These are phyloP conservation scores for Rhegmatorhina hoffmannsi DNA, from an alignment of 2,113 vertebrate species.

Conservation along the genomic window DNA sequence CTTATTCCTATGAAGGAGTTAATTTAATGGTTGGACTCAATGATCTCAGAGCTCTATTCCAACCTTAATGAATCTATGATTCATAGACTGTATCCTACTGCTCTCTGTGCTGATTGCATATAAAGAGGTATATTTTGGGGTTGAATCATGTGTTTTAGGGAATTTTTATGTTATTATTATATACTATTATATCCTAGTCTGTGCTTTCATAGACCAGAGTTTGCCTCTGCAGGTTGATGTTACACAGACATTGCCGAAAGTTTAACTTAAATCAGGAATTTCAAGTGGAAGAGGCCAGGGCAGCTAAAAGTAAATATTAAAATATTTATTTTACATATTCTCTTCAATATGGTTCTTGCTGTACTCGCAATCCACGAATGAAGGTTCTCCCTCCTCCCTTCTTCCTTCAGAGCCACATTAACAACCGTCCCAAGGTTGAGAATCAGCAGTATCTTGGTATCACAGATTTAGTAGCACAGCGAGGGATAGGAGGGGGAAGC, in stretches of 20 bases:
- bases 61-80: not conserved
- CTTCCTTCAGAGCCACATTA: not conserved
- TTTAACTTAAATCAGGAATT: not conserved
- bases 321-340: not conserved
- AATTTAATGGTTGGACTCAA: not conserved
- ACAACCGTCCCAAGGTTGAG: rapidly evolving
- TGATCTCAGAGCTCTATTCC: not conserved
- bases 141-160: not conserved
- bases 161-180: not conserved
- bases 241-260: not conserved
- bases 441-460: not conserved
- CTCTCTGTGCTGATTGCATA: not conserved
- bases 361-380: not conserved
- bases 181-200: not conserved
- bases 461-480: not conserved
- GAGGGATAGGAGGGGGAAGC: not conserved
- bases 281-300: not conserved
- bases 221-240: not conserved
- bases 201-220: not conserved
- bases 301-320: not conserved
- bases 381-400: not conserved
- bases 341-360: not conserved
- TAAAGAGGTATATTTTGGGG: not conserved
- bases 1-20: not conserved
- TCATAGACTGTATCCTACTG: not conserved